phyloP scores from a whole-genome alignment of 2,113 vertebrate genomes.

The Promerops cafer region DNA sequence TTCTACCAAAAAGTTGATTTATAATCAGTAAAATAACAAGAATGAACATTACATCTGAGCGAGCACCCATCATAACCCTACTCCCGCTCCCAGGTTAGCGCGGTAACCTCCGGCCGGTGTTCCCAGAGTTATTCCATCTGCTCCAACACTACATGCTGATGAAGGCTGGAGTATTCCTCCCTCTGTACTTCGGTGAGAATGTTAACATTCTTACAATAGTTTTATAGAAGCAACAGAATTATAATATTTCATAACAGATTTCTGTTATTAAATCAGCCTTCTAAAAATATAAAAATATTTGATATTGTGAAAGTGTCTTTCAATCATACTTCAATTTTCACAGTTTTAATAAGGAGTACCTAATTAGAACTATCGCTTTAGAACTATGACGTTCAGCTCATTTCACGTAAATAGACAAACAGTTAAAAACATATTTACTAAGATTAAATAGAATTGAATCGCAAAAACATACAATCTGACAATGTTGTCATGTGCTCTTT shows the following conservation, averaged over 20 bases:
- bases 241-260: slow-evolving; percentile 5
- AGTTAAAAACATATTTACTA: slow-evolving; percentile 49
- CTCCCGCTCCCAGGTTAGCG: background rate
- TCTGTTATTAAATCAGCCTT: slow-evolving; percentile 36
- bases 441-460: slow-evolving; percentile 52
- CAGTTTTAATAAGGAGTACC: slow-evolving; percentile 43
- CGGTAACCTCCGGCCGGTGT: background rate
- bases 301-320: slow-evolving; percentile 36
- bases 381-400: slow-evolving; percentile 23
- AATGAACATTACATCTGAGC: background rate
- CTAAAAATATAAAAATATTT: slow-evolving; percentile 68
- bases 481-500: slow-evolving; percentile 63
- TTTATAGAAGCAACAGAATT: slow-evolving; percentile 38
- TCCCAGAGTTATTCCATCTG: background rate
- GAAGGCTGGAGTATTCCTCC: background rate
- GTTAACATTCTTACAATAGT: slow-evolving; percentile 10
- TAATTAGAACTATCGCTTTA: slow-evolving; percentile 39
- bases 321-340: slow-evolving; percentile 49
- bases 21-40: slow-evolving; percentile 18
- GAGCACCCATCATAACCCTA: background rate
- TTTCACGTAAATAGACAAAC: slow-evolving; percentile 43
- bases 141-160: background rate
- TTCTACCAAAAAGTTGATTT: slow-evolving; percentile 16
- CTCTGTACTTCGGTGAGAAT: background rate
- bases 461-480: slow-evolving; percentile 58